phyloP scores from a whole-genome alignment of 2,797 vertebrate genomes.

The Brachyalestes nurse region DNA sequence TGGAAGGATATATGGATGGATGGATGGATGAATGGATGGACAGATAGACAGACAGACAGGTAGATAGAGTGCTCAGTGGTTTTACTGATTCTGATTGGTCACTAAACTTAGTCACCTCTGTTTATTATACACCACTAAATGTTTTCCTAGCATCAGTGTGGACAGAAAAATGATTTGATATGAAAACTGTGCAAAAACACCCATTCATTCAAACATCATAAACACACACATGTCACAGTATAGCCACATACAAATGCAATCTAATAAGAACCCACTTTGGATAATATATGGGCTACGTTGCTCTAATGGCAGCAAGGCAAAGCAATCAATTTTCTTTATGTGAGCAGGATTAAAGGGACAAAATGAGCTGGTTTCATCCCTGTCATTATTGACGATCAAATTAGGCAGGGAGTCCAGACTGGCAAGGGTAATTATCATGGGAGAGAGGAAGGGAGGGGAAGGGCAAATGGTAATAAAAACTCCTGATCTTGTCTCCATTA shows the following conservation, averaged over 20 bases:
- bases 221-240: background rate
- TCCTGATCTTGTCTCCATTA: slow-evolving; percentile 33
- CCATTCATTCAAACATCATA: background rate
- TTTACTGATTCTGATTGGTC: background rate
- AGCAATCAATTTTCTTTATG: slow-evolving; percentile 61
- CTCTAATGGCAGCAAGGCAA: slow-evolving; percentile 51
- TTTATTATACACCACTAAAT: background rate
- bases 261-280: slow-evolving; percentile 37
- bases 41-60: too few relatives aligned
- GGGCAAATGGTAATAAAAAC: slow-evolving; percentile 1
- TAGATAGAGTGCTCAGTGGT: background rate
- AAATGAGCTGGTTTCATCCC: slow-evolving; percentile 46
- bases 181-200: background rate
- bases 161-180: background rate
- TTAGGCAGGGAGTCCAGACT: slow-evolving; percentile 41
- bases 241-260: slow-evolving; percentile 28
- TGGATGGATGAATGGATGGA: too few relatives aligned
- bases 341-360: slow-evolving; percentile 40
- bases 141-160: background rate
- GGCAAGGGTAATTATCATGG: slow-evolving; percentile 47
- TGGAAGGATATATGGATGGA: too few relatives aligned
- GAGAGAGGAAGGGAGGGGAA: slow-evolving; percentile 18
- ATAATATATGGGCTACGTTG: slow-evolving; percentile 45
- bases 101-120: background rate
- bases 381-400: slow-evolving; percentile 57